These are phyloP conservation scores for Phengaris arion DNA, from an alignment of 2,888 invertebrate genomes.

Conservation along the genomic window DNA sequence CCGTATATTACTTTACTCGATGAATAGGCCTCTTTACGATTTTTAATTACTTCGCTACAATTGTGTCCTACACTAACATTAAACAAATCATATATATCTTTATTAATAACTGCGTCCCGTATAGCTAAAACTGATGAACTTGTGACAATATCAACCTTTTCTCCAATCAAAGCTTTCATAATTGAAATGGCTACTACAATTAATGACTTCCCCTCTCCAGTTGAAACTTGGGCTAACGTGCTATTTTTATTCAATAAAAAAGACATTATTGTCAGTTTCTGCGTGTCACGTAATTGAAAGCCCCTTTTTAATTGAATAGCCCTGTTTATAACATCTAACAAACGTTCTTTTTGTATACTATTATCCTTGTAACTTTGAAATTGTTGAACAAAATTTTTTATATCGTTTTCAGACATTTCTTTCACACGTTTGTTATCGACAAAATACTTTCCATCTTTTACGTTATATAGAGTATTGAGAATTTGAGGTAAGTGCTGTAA, in stretches of 20 bases:
- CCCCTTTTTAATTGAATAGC: conserved; percentile 29
- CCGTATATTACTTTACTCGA: conserved; percentile 26
- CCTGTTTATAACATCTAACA: conserved; percentile 24
- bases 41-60: conserved; percentile 26
- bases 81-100: conserved; percentile 30
- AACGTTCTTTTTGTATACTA: neutral
- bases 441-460: conserved; percentile 14
- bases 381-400: conserved; percentile 16
- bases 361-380: neutral
- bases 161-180: conserved; percentile 25
- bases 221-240: conserved; percentile 28
- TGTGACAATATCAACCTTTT: conserved; percentile 30
- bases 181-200: conserved; percentile 29
- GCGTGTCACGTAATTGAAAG: conserved; percentile 29
- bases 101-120: conserved; percentile 25
- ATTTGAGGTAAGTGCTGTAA: conserved; percentile 12
- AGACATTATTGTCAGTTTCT: conserved; percentile 24
- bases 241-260: conserved; percentile 22
- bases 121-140: conserved; percentile 31
- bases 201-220: conserved; percentile 30
- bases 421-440: neutral
- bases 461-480: neutral
- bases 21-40: conserved; percentile 28
- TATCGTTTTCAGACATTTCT: conserved; percentile 24
- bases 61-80: conserved; percentile 28